Evolutionary conservation across 2,888 invertebrate species (phyloP).

Genomic region (Diarsia dahlii): DNA sequence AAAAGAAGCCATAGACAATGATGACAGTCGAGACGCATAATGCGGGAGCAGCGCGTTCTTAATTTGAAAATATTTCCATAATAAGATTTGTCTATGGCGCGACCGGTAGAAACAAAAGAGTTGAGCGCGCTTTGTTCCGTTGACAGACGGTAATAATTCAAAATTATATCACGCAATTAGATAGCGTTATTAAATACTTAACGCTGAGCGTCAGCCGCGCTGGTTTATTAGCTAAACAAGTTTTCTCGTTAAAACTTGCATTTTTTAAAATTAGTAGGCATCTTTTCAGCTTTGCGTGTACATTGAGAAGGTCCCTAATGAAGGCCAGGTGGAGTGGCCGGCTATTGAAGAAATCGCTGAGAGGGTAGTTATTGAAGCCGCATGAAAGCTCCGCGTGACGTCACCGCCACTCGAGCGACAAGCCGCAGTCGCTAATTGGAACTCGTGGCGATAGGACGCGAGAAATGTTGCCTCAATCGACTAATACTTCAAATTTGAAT

Average conservation of each 20-base stretch:
- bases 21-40: constrained; percentile 90
- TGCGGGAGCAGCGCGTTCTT: constrained; percentile 90
- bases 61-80: constrained; percentile 91
- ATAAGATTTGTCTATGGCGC: constrained; percentile 90
- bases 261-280: constrained; percentile 84
- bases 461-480: constrained; percentile 89
- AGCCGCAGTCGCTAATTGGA: constrained; percentile 90
- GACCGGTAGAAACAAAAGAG: constrained; percentile 87
- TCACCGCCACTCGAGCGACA: constrained; percentile 88
- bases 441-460: constrained; percentile 88
- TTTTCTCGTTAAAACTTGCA: constrained; percentile 86
- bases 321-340: constrained; percentile 89
- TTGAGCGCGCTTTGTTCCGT: constrained; percentile 82
- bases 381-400: constrained; percentile 89
- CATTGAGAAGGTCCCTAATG: constrained; percentile 87
- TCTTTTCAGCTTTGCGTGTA: constrained; percentile 84
- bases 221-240: constrained; percentile 86
- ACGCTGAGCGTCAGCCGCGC: constrained; percentile 45
- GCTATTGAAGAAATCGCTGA: constrained; percentile 88
- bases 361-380: constrained; percentile 90
- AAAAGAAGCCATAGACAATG: constrained; percentile 90
- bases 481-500: constrained; percentile 90
- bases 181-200: constrained; percentile 72
- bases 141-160: constrained; percentile 86
- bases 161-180: constrained; percentile 86